Evolutionary conservation across 2,113 vertebrate genomes (phyloP).

Genomic region (Collichthys lucidus): DNA sequence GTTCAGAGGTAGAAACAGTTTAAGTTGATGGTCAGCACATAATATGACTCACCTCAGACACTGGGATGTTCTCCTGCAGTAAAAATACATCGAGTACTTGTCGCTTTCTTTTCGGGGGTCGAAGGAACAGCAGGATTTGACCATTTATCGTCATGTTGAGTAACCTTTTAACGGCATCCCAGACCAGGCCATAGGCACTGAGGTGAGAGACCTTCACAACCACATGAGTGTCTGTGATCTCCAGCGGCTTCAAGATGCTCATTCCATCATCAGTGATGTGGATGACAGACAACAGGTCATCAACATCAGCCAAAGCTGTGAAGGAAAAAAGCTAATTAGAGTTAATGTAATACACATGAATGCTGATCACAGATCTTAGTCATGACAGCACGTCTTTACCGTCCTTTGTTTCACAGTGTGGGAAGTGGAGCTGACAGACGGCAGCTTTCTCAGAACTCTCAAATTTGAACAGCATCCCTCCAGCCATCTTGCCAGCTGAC

Average conservation of each 20-base stretch:
- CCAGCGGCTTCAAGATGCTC: constrained; percentile 12
- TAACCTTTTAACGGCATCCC: neutral
- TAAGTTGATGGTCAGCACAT: neutral
- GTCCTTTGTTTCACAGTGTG: constrained; percentile 20
- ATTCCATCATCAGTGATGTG: constrained; percentile 1
- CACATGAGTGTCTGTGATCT: constrained; percentile 22
- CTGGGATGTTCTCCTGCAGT: constrained; percentile 14
- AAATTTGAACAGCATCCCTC: constrained; percentile 28
- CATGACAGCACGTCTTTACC: neutral
- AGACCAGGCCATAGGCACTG: constrained; percentile 3
- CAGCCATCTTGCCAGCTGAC: constrained; percentile 1
- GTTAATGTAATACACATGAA: neutral
- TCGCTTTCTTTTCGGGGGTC: rapidly evolving
- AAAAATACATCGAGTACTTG: constrained; percentile 30
- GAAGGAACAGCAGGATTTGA: constrained; percentile 36
- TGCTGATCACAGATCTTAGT: too few species aligned
- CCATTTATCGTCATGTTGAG: neutral
- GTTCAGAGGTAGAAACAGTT: too few species aligned
- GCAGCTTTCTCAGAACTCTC: neutral
- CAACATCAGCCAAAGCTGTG: neutral
- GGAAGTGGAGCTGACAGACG: constrained; percentile 21
- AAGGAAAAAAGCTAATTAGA: too few species aligned
- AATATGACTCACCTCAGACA: constrained; percentile 16
- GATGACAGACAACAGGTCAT: constrained; percentile 18
- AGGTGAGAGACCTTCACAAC: constrained; percentile 1